phyloP scores from a whole-genome alignment of 35 echinoderm and acorn worm genomes.

The Ophiothrix spiculata region DNA sequence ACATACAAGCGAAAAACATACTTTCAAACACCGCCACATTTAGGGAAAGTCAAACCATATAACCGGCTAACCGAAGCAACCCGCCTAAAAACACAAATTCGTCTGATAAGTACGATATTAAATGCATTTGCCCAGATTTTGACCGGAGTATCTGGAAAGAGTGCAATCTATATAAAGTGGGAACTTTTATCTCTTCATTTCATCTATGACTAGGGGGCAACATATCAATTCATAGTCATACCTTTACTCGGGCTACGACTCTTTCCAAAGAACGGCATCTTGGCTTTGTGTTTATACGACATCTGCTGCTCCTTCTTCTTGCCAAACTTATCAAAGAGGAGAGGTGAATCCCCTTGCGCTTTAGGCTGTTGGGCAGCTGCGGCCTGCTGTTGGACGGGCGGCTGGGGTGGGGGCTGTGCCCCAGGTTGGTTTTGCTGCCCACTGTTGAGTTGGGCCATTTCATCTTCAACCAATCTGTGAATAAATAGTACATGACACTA shows the following conservation, averaged over 20 bases:
- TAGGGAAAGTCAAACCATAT: too few species aligned
- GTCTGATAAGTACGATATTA: neutral
- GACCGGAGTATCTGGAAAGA: neutral
- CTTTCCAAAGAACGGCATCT: slow-evolving; percentile 77
- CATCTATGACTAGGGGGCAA: neutral
- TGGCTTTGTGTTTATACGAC: slow-evolving; percentile 41
- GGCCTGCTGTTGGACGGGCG: slow-evolving; percentile 2
- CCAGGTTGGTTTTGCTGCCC: neutral
- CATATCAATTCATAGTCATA: slow-evolving; percentile 9
- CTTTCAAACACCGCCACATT: too few species aligned
- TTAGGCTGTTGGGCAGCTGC: neutral
- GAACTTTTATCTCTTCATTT: neutral
- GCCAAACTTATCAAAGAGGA: slow-evolving; percentile 88
- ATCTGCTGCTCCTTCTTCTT: slow-evolving; percentile 64
- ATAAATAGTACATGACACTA: neutral
- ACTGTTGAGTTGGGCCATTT: neutral
- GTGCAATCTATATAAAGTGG: neutral
- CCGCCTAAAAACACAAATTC: neutral
- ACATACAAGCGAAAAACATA: too few species aligned
- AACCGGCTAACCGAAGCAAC: neutral
- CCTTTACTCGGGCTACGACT: slow-evolving; percentile 67
- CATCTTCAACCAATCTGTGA: neutral
- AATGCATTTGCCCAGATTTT: neutral
- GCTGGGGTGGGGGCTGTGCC: neutral
- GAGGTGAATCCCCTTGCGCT: slow-evolving; percentile 19